A percentile compares a stretch with the other conserved stretches of the same genome.
Evolutionary conservation across 2,113 vertebrate genomes (phyloP).

Genomic region (Leucopsar rothschildi): DNA sequence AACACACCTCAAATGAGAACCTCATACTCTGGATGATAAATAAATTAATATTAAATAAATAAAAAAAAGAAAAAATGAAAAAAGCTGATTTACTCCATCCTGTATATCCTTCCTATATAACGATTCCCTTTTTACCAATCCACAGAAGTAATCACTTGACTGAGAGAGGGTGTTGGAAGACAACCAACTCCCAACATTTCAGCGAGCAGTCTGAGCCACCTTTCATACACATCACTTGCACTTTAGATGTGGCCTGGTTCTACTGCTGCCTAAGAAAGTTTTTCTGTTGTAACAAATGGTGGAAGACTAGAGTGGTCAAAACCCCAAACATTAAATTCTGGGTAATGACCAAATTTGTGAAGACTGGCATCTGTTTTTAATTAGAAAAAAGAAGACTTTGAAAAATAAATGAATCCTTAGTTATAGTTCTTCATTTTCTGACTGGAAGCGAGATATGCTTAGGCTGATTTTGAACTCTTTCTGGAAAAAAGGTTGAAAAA

Average conservation of each 20-base stretch:
- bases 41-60: not conserved
- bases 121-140: not conserved
- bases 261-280: not conserved
- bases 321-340: not conserved
- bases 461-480: not conserved
- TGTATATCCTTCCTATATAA: not conserved
- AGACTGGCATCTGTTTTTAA: not conserved
- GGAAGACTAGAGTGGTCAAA: not conserved
- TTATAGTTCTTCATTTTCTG: not conserved
- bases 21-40: not conserved
- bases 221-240: not conserved
- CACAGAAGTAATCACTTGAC: not conserved
- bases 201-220: not conserved
- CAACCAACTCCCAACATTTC: not conserved
- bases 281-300: not conserved
- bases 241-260: not conserved
- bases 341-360: not conserved
- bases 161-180: not conserved
- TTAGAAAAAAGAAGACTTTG: not conserved
- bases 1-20: not conserved
- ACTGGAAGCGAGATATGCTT: not conserved
- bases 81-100: not conserved
- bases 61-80: not conserved
- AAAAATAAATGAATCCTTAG: not conserved
- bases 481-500: constrained; percentile 16